Percentiles rank a stretch among this genome's conserved stretches.
Conservation (phyloP, 2,888 invertebrate genomes). For the Heliconius hortense region DNA sequence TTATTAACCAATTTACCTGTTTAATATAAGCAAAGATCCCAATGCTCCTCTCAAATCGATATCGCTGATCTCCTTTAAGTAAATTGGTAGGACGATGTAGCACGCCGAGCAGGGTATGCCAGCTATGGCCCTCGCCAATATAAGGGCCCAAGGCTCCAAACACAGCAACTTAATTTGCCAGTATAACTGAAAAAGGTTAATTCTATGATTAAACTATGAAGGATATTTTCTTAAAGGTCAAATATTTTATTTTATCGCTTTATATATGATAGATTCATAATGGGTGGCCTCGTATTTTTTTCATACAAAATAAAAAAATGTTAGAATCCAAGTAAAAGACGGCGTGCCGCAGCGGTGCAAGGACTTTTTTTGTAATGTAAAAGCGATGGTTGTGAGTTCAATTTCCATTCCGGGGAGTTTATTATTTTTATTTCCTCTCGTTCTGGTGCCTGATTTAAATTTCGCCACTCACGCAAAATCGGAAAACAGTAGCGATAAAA, state of each 20-base stretch:
- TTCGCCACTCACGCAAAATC: too few relatives aligned
- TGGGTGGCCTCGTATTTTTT: not conserved
- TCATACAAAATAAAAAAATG: too few relatives aligned
- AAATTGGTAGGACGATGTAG: slow-evolving; percentile 76
- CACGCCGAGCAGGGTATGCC: slow-evolving; percentile 76
- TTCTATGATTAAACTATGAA: not conserved
- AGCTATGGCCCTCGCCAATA: slow-evolving; percentile 70
- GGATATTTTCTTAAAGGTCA: not conserved
- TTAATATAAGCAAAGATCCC: slow-evolving; percentile 72
- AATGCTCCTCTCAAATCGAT: slow-evolving; percentile 71
- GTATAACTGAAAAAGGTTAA: slow-evolving; percentile 57
- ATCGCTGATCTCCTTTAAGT: slow-evolving; percentile 76
- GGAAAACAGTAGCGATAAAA: too few relatives aligned
- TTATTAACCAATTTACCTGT: slow-evolving; percentile 56
- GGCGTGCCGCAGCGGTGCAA: too few relatives aligned
- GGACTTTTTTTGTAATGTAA: too few relatives aligned
- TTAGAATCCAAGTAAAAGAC: too few relatives aligned
- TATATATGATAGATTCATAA: not conserved
- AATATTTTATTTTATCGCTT: not conserved
- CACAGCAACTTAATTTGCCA: slow-evolving; percentile 72
- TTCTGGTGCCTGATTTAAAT: too few relatives aligned
- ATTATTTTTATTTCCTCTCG: too few relatives aligned
- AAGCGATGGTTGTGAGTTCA: too few relatives aligned
- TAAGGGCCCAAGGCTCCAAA: slow-evolving; percentile 71
- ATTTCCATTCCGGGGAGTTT: too few relatives aligned